A percentile compares a stretch with the other conserved stretches of the same genome.
phyloP scores from a whole-genome alignment of 2,797 vertebrate genomes.

The Pseudocheirus occidentalis region DNA sequence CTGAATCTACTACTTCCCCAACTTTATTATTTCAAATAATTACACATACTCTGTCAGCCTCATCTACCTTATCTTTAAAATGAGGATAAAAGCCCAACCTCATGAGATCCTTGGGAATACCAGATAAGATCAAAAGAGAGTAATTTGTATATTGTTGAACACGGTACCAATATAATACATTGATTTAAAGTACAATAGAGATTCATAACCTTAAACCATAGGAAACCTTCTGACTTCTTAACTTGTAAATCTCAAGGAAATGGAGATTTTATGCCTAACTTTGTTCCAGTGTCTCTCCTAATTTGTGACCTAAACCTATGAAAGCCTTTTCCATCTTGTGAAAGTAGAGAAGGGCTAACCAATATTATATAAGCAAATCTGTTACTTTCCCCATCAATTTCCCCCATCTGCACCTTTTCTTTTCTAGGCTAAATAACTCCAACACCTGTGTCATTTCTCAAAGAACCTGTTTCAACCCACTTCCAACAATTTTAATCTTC shows the following conservation, averaged over 20 bases:
- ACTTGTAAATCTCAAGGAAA: neutral
- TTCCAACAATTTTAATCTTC: conserved; percentile 25
- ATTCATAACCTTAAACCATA: neutral
- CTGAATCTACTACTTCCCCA: neutral
- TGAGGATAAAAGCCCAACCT: conserved; percentile 20
- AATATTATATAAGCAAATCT: neutral
- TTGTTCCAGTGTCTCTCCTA: neutral
- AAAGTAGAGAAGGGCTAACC: neutral
- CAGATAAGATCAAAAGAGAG: conserved; percentile 38
- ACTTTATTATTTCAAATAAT: neutral
- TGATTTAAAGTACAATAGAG: neutral
- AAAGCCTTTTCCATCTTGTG: neutral
- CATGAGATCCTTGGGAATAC: conserved; percentile 30
- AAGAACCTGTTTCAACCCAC: neutral
- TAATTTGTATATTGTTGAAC: conserved; percentile 8
- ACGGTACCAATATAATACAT: neutral
- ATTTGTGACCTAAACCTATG: neutral
- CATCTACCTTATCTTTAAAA: conserved; percentile 30
- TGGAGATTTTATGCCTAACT: neutral
- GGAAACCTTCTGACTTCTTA: neutral
- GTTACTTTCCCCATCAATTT: conserved; percentile 2
- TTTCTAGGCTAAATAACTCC: neutral
- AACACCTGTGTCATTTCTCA: conserved; percentile 6
- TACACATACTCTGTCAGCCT: neutral
- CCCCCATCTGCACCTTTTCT: neutral